Evolutionary conservation across 1,140 invertebrate species (phyloP), one percentile per base, ranked within the genome.

Genomic region (Polypedilum vanderplanki): DNA sequence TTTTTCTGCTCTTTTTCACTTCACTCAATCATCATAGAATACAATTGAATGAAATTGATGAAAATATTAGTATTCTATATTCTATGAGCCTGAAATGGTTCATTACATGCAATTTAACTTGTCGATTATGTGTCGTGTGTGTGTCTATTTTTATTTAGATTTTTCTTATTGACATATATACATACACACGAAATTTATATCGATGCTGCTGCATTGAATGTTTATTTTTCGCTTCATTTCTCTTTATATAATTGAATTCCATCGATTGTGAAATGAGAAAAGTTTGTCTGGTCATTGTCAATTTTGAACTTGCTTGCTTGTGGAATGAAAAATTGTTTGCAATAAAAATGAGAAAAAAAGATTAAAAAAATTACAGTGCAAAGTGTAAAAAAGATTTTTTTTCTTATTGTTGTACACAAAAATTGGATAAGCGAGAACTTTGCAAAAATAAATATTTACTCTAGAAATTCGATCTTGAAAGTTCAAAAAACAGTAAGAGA

Each of bases 401-500:
- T 12, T 46, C 41, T 46, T 46, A 46, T 12, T 46, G 15, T 46
- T 46, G 9, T 15, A 57, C 15, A 57, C 10, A 57, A 57, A 15
- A 57, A 57, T n/a, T 15, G 4, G 12, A 57, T 57, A n/a, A 57
- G 12, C n/a, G 10, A 57, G 12, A 57, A 57, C 46, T 57, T 57
- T 57, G 46, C 4, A n/a, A n/a, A 57, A 57, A 57, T 57, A 57
- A 57, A 57, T 57, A 57, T 57, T 57, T 57, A 57, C 46, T 15
- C 46, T 12, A 57, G 46, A 57, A 57, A 57, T 57, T 57, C 46
- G 46, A 57, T 57, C 46, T 57, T 15, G 12, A 57, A 57, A 57
- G 46, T 57, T 57, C 46, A 57, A 57, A 57, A n/a, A n/a, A 57
- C 12, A 57, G n/a, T n/a, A 57, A 57, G n/a, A 57, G 46, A 57